Percentiles rank a stretch among this genome's conserved stretches.
phyloP scores from a whole-genome alignment of 2,113 vertebrate species.

The Myiagra hebetior region DNA sequence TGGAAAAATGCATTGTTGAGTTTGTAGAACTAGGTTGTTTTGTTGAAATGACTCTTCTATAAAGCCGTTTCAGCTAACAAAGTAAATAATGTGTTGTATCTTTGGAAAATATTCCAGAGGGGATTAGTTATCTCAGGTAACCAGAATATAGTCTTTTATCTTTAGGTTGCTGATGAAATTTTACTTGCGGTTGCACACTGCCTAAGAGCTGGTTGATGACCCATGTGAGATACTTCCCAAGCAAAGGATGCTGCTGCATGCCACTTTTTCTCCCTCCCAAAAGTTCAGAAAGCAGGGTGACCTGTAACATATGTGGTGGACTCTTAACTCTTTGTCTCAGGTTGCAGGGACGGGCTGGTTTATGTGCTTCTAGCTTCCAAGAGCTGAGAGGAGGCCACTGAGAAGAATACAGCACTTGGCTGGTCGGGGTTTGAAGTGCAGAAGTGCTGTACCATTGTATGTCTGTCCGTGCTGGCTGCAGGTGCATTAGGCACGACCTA shows the following conservation, averaged over 20 bases:
- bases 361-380: not conserved
- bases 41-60: not conserved
- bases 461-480: fast-evolving
- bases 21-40: not conserved
- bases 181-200: not conserved
- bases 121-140: not conserved
- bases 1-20: not conserved
- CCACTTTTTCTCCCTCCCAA: not conserved
- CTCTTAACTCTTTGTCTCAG: not conserved
- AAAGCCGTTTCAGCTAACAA: not conserved
- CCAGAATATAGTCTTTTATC: not conserved
- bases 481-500: not conserved
- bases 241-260: not conserved
- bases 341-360: not conserved
- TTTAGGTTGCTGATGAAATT: not conserved
- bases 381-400: not conserved
- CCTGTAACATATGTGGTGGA: not conserved
- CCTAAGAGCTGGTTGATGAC: not conserved
- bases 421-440: not conserved
- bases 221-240: not conserved
- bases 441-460: fast-evolving
- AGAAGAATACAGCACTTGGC: not conserved
- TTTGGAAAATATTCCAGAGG: not conserved
- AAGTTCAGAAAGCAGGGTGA: not conserved
- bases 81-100: not conserved